Evolutionary conservation across 2,797 vertebrate species (phyloP).

Genomic region (Pantherophis alleghaniensis): DNA sequence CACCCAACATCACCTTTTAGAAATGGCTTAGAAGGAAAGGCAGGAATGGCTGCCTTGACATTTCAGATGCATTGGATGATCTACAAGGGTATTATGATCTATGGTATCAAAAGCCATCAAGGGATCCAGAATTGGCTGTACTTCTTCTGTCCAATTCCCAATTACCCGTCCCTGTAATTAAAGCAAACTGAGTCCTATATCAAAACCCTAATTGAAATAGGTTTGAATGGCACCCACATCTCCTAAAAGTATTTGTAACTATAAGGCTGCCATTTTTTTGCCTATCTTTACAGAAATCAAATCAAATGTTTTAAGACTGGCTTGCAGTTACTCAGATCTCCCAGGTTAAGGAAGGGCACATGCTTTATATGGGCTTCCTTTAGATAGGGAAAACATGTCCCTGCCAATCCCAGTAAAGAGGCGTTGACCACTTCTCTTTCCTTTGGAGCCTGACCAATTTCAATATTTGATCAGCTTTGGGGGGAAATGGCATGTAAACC

Average conservation of each 20-base stretch:
- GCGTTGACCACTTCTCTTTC: neutral
- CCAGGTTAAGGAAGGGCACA: neutral
- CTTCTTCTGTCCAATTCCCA: neutral
- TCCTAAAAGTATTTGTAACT: neutral
- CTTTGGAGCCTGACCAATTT: neutral
- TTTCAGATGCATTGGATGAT: neutral
- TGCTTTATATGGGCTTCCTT: neutral
- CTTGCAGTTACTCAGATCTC: neutral
- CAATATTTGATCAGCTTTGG: neutral
- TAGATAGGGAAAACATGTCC: neutral
- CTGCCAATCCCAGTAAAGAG: neutral
- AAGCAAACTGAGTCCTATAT: neutral
- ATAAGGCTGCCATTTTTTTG: neutral
- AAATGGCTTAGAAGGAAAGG: neutral
- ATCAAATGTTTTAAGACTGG: neutral
- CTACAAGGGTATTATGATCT: neutral
- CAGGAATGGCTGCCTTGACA: neutral
- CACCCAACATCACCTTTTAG: neutral
- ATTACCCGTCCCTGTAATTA: neutral
- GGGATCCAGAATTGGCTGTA: neutral
- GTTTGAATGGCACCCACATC: neutral
- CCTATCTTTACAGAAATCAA: neutral
- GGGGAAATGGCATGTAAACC: neutral
- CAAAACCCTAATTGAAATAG: neutral
- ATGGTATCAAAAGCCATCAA: neutral